Conservation (phyloP, 2,888 invertebrate genomes). For the Calameuta idolon region DNA sequence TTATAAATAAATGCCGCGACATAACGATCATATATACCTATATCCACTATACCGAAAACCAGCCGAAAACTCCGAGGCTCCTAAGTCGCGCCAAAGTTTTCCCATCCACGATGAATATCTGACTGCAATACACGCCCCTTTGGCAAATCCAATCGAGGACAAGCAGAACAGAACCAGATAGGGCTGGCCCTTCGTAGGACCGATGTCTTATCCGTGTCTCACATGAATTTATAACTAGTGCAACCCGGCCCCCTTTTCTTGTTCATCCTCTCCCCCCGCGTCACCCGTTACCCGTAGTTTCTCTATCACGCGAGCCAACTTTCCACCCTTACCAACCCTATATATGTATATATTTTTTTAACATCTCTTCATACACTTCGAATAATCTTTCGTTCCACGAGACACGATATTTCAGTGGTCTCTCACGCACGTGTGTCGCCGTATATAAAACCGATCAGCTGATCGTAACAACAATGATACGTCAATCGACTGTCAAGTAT, state of each 20-base stretch:
- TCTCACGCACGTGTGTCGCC: background rate
- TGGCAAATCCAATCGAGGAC: background rate
- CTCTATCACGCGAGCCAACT: background rate
- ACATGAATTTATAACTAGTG: slow-evolving; percentile 5
- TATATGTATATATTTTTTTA: background rate
- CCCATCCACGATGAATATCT: background rate
- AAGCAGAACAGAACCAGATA: background rate
- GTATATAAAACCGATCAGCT: background rate
- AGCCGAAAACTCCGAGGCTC: background rate
- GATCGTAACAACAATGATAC: background rate
- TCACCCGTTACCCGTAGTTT: background rate
- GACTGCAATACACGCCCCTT: background rate
- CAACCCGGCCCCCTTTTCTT: background rate
- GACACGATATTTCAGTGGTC: background rate
- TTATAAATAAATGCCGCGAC: slow-evolving; percentile 33
- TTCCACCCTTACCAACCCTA: background rate
- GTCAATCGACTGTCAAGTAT: background rate
- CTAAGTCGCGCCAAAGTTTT: slow-evolving; percentile 3
- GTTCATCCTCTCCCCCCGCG: background rate
- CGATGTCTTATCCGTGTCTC: background rate
- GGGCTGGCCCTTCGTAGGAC: background rate
- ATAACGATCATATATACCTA: background rate
- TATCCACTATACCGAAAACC: background rate
- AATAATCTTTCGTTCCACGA: background rate
- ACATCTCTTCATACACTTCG: background rate